These are phyloP conservation scores for Sericinus montela DNA, from an alignment of 2,888 invertebrate genomes.

Conservation along the genomic window DNA sequence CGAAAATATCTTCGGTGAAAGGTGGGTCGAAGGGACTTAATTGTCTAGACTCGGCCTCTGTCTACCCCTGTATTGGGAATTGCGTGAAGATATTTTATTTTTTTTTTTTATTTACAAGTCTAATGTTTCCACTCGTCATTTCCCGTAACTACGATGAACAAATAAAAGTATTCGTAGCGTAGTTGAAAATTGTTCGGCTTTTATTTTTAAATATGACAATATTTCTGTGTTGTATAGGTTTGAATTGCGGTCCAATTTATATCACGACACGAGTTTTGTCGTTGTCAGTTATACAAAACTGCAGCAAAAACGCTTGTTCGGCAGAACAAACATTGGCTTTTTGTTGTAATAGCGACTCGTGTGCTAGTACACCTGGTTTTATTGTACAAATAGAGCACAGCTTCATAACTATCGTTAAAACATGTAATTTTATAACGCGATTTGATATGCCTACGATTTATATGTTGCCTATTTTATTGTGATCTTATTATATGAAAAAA, in stretches of 20 bases:
- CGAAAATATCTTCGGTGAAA: too few species aligned
- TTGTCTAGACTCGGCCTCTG: too few species aligned
- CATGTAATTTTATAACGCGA: conserved; percentile 1
- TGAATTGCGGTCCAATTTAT: conserved; percentile 29
- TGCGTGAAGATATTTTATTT: too few species aligned
- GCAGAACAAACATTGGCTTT: conserved; percentile 23
- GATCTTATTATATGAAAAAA: too few species aligned
- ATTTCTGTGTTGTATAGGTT: conserved; percentile 22
- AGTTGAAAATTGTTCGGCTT: conserved; percentile 12
- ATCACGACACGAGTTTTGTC: conserved; percentile 25
- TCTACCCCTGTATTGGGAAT: too few species aligned
- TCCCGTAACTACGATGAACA: too few species aligned
- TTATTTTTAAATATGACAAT: conserved; percentile 25
- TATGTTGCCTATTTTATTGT: too few species aligned
- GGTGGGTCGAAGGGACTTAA: too few species aligned
- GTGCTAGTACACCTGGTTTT: conserved; percentile 22
- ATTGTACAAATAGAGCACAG: conserved; percentile 25
- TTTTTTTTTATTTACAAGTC: too few species aligned
- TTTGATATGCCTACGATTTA: too few species aligned
- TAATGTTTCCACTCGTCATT: too few species aligned
- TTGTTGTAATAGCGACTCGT: conserved; percentile 22
- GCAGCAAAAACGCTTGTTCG: conserved; percentile 28
- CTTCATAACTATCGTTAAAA: conserved; percentile 12
- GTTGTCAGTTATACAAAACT: conserved; percentile 27
- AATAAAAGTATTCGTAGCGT: too few species aligned